Evolutionary conservation across 1,140 invertebrate genomes (phyloP).

Genomic region (Heterodera schachtii): DNA sequence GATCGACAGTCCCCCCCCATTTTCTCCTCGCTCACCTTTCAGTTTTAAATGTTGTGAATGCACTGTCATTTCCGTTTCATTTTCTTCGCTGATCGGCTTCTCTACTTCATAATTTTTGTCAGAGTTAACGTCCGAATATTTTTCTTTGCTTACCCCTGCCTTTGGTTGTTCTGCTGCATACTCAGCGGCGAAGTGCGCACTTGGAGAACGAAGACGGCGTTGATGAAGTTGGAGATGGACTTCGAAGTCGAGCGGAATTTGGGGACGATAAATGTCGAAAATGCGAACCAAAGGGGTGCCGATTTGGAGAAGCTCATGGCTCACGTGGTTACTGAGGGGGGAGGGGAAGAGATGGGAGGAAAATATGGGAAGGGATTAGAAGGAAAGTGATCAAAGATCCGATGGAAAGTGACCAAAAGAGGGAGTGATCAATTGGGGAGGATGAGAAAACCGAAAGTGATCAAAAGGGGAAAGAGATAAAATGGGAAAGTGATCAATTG

Average conservation of each 20-base stretch:
- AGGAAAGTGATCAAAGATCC: not conserved
- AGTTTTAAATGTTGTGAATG: conserved; percentile 34
- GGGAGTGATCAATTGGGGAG: no score
- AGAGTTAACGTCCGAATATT: not conserved
- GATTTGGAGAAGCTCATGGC: conserved; percentile 51
- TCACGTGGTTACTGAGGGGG: conserved; percentile 34
- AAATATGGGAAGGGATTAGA: not conserved
- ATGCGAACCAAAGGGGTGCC: conserved; percentile 59
- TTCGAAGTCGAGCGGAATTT: conserved; percentile 64
- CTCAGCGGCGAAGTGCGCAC: conserved; percentile 55
- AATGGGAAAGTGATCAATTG: no score
- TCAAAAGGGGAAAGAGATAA: no score
- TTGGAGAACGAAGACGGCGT: conserved; percentile 63
- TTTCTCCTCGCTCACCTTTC: conserved; percentile 12
- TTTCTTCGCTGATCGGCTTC: no score
- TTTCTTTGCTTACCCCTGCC: not conserved
- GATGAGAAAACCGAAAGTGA: no score
- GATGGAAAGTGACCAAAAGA: not conserved
- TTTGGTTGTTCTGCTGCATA: conserved; percentile 17
- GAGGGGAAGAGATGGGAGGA: not conserved
- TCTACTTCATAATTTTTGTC: not conserved
- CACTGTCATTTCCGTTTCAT: conserved; percentile 2
- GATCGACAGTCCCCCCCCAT: not conserved
- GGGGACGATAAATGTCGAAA: conserved; percentile 62
- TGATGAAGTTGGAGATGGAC: conserved; percentile 64